Evolutionary conservation across 1,140 invertebrate species (phyloP).

Genomic region (Aphelenchoides fujianensis): DNA sequence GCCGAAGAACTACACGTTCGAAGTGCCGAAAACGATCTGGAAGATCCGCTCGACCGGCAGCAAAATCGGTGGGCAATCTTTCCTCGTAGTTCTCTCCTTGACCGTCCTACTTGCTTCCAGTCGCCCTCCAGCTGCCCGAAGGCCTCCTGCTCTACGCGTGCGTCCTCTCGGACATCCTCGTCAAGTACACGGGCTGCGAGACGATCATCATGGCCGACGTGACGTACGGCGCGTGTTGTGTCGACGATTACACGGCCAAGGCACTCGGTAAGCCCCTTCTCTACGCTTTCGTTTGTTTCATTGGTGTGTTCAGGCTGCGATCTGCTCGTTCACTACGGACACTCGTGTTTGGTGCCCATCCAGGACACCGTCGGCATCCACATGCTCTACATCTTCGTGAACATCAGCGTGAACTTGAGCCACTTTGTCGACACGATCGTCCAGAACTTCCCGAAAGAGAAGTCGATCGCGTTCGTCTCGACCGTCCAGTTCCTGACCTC

Average conservation of each 20-base stretch:
- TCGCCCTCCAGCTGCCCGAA: slow-evolving; percentile 95
- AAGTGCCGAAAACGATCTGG: slow-evolving; percentile 97
- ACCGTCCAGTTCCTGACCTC: slow-evolving; percentile 96
- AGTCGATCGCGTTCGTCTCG: slow-evolving; percentile 78
- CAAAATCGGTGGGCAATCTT: slow-evolving; percentile 67
- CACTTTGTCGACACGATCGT: slow-evolving; percentile 88
- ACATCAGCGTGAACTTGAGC: slow-evolving; percentile 77
- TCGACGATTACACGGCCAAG: slow-evolving; percentile 92
- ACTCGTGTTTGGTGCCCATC: slow-evolving; percentile 93
- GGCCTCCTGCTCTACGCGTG: slow-evolving; percentile 84
- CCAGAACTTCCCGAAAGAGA: slow-evolving; percentile 71
- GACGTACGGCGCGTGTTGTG: slow-evolving; percentile 98
- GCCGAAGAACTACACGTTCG: slow-evolving; percentile 96
- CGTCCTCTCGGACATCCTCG: slow-evolving; percentile 87
- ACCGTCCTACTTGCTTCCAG: slow-evolving; percentile 64
- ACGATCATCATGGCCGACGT: slow-evolving; percentile 97
- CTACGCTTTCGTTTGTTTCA: slow-evolving; percentile 12
- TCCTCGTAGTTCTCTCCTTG: slow-evolving; percentile 5
- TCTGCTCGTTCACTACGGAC: slow-evolving; percentile 93
- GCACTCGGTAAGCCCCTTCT: slow-evolving; percentile 69
- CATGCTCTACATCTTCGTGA: slow-evolving; percentile 93
- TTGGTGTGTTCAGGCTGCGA: slow-evolving; percentile 69
- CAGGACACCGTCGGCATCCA: slow-evolving; percentile 82
- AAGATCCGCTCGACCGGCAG: slow-evolving; percentile 77
- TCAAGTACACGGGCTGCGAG: slow-evolving; percentile 84